Conservation (phyloP, 2,888 invertebrate genomes). For the Caenorhabditis japonica region DNA sequence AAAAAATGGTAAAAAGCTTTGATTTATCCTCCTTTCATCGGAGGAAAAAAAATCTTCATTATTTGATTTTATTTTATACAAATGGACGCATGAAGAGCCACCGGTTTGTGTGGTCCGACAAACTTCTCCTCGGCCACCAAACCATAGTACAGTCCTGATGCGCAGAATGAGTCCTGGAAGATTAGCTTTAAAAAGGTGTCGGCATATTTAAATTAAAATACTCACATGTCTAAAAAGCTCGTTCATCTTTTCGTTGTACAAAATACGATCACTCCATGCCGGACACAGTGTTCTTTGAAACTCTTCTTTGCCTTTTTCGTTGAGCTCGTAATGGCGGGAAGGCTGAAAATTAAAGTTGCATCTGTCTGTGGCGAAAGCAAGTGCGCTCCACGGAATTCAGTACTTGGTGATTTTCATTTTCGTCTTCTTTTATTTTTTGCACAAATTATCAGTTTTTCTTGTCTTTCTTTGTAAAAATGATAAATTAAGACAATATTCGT, state of each 20-base stretch:
- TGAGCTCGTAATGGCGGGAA: slow-evolving; percentile 64
- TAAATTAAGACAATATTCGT: too few species aligned
- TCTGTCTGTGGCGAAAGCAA: too few species aligned
- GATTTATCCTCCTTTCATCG: too few species aligned
- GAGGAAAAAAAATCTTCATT: too few species aligned
- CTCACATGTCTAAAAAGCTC: slow-evolving; percentile 68
- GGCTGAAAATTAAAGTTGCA: slow-evolving; percentile 50
- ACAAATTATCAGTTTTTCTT: too few species aligned
- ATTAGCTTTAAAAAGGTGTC: slow-evolving; percentile 3
- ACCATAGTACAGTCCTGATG: slow-evolving; percentile 70
- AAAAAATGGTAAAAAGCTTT: background rate
- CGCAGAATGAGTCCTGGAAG: slow-evolving; percentile 70
- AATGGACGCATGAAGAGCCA: slow-evolving; percentile 66
- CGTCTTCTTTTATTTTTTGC: background rate
- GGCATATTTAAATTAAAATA: slow-evolving; percentile 10
- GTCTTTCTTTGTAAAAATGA: too few species aligned
- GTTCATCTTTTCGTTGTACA: slow-evolving; percentile 65
- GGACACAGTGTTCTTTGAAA: slow-evolving; percentile 66
- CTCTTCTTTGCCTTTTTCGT: slow-evolving; percentile 61
- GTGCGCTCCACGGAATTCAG: too few species aligned
- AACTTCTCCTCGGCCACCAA: slow-evolving; percentile 63
- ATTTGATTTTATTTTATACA: slow-evolving; percentile 57
- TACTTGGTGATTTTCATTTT: too few species aligned
- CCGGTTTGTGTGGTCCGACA: slow-evolving; percentile 68
- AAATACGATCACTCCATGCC: slow-evolving; percentile 66